phyloP scores from a whole-genome alignment of 2,888 invertebrate species.

The Cyrtodaria siliqua region DNA sequence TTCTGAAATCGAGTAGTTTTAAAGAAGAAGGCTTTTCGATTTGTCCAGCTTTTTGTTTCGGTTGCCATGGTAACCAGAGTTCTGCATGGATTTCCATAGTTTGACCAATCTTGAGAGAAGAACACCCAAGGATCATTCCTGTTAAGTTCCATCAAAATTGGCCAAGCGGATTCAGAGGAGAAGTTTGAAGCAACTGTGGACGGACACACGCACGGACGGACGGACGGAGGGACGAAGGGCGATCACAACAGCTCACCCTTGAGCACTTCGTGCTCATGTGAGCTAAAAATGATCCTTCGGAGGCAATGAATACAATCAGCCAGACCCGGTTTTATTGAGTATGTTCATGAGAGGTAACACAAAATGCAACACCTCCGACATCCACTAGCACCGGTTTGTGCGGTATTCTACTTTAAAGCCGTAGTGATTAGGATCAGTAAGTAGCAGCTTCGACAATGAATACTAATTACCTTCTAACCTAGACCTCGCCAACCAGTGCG shows the following conservation, averaged over 20 bases:
- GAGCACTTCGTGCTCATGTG: neutral
- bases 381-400: no score
- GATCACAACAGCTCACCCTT: constrained; percentile 9
- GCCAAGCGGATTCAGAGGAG: neutral
- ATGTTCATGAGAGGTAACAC: no score
- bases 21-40: no score
- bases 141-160: neutral
- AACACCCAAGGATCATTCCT: constrained; percentile 7
- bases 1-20: no score
- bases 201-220: constrained; percentile 5
- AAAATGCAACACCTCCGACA: no score
- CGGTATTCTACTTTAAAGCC: no score
- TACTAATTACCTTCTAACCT: constrained; percentile 18
- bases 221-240: neutral
- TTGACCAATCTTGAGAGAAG: constrained; percentile 3
- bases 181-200: neutral
- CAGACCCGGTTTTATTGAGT: no score
- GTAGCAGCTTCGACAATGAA: no score
- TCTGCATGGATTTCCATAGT: constrained; percentile 6
- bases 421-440: no score
- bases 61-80: constrained; percentile 14
- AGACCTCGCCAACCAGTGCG: constrained; percentile 25
- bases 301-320: no score
- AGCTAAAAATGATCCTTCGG: constrained; percentile 15
- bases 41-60: neutral